Evolutionary conservation across 35 echinoderm and acorn worm genomes (phyloP), one percentile per base, ranked within the genome.

Genomic region (Heliocidaris erythrogramma): DNA sequence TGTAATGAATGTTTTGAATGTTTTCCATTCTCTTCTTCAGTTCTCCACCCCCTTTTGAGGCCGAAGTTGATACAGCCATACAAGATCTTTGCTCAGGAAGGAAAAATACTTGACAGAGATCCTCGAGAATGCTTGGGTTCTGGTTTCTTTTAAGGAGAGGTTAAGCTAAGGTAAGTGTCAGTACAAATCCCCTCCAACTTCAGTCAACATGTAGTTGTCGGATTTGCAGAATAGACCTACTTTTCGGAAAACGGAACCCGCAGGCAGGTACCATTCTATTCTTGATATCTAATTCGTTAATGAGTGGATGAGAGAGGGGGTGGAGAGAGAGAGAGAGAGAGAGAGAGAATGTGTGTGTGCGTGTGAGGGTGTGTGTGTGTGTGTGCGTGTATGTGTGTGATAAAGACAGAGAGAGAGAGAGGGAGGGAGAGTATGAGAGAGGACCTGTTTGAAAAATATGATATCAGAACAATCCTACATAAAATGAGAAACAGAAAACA

Each of bases 181-280:
- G 18, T 18, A n/a, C 27, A 78, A 78, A 78, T 78, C 65, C 65
- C 65, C 65, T 78, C 65, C 65, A 78, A 78, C 65, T 78, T 78
- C 65, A 78, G 65, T 78, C 65, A 78, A 78, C 21, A 78, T 78
- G 65, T 78, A 78, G 65, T 78, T 78, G 65, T 78, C 65, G 21
- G 65, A 78, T 78, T 78, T 78, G 65, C 65, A 78, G 65, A 78
- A 78, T 78, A 78, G 65, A 78, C 65, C 65, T 78, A 78, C 18
- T 27, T 78, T 78, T 78, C 18, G 7, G 8, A 78, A 21, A 78
- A 21, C 21, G 18, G 65, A 78, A n/a, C 65, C 65, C 65, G n/a
- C 5, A 78, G 65, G 65, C 65, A 78, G 18, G 14, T 78, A 27
- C 27, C 21, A 17, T 78, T 78, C 65, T 78, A 78, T n/a, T 7